Evolutionary conservation across 1,140 invertebrate species (phyloP).

Genomic region (Wiebesia pumilae): DNA sequence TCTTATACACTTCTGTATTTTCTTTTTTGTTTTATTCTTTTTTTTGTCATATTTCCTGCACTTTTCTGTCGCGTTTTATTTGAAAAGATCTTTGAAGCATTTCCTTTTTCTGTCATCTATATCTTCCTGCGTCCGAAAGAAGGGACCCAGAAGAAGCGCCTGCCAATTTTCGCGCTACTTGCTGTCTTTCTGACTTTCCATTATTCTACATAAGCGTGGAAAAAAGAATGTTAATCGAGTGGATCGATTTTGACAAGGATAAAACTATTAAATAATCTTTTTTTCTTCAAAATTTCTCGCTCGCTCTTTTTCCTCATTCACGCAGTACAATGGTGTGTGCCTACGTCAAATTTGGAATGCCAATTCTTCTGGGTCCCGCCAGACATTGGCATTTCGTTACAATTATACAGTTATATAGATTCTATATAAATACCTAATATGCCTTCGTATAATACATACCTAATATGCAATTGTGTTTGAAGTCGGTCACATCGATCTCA

Average conservation of each 20-base stretch:
- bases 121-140: constrained; percentile 59
- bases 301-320: constrained; percentile 32
- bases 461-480: constrained; percentile 73
- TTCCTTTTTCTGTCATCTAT: constrained; percentile 51
- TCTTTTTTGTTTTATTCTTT: constrained; percentile 51
- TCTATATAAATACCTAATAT: constrained; percentile 73
- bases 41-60: constrained; percentile 48
- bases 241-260: constrained; percentile 26
- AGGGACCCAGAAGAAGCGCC: constrained; percentile 63
- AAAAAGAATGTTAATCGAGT: constrained; percentile 32
- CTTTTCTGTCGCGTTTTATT: constrained; percentile 51
- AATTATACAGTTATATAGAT: constrained; percentile 62
- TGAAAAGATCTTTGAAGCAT: constrained; percentile 46
- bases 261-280: constrained; percentile 41
- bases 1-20: constrained; percentile 62
- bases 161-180: constrained; percentile 31
- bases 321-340: constrained; percentile 28
- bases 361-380: constrained; percentile 65
- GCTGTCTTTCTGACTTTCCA: background rate
- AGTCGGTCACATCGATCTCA: constrained; percentile 67
- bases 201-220: constrained; percentile 19
- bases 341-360: constrained; percentile 50
- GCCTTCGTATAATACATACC: constrained; percentile 74
- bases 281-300: constrained; percentile 32
- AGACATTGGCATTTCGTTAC: constrained; percentile 74